phyloP scores from a whole-genome alignment of 2,113 vertebrate species.

The Edolisoma coerulescens region DNA sequence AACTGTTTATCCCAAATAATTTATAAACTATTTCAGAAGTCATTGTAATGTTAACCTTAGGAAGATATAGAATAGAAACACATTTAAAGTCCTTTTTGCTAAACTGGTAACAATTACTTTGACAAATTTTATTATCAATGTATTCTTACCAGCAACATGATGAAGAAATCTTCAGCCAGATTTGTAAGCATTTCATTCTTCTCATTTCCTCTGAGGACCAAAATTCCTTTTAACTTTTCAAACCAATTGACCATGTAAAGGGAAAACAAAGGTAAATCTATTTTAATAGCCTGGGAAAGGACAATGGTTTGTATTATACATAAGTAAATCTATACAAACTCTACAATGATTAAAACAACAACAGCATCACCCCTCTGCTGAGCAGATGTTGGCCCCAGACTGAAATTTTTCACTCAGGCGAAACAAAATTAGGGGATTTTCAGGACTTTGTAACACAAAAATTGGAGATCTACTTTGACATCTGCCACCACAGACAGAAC shows the following conservation, averaged over 20 bases:
- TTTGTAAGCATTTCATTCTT: conserved; percentile 75
- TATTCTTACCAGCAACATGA: conserved; percentile 79
- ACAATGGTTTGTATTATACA: not conserved
- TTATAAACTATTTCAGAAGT: not conserved
- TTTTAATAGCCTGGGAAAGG: not conserved
- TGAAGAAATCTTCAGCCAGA: conserved; percentile 88
- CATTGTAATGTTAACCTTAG: not conserved
- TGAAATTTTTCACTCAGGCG: not conserved
- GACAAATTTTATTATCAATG: not conserved
- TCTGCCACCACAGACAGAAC: not conserved
- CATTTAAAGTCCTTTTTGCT: not conserved
- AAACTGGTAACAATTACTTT: not conserved
- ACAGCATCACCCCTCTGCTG: not conserved
- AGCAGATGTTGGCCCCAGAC: not conserved
- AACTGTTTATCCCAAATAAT: not conserved
- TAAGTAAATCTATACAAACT: not conserved
- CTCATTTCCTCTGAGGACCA: conserved; percentile 70
- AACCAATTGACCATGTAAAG: conserved; percentile 91
- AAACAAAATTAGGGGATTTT: not conserved
- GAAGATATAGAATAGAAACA: not conserved
- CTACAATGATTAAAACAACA: not conserved
- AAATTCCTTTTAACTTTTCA: conserved; percentile 83
- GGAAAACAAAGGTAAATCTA: conserved; percentile 15
- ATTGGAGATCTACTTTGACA: not conserved
- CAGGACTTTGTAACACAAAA: not conserved